A percentile compares a stretch with the other conserved stretches of the same genome.
phyloP scores from a whole-genome alignment of 2,888 invertebrate species.

The Torymus auratus region DNA sequence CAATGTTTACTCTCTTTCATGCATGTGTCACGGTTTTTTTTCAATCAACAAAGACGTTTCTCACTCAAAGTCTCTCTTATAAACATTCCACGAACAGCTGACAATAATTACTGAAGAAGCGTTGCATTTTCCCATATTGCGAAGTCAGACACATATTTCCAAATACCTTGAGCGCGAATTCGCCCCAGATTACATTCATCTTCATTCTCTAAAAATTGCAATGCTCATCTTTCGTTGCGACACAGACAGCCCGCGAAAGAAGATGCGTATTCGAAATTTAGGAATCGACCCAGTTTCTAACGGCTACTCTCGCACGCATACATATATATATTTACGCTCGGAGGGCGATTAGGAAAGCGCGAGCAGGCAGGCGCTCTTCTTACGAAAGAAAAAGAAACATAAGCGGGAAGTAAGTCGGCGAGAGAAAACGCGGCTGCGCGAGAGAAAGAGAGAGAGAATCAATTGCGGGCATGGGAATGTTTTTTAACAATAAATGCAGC shows the following conservation, averaged over 20 bases:
- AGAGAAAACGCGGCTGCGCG: not conserved
- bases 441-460: conserved; percentile 36
- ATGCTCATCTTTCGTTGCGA: too few species aligned
- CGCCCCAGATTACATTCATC: too few species aligned
- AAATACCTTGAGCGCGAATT: too few species aligned
- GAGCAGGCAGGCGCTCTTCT: conserved; percentile 8
- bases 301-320: not conserved
- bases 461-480: conserved; percentile 49
- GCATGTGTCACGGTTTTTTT: too few species aligned
- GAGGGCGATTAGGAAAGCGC: conserved; percentile 48
- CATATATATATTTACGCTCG: not conserved
- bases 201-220: too few species aligned
- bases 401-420: not conserved
- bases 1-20: too few species aligned
- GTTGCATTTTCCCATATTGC: too few species aligned
- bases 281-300: conserved; percentile 39
- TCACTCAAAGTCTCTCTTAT: too few species aligned
- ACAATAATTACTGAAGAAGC: too few species aligned
- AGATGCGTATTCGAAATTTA: not conserved
- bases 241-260: not conserved
- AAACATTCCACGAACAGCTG: too few species aligned
- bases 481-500: conserved; percentile 54
- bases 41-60: too few species aligned
- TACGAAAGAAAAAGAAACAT: conserved; percentile 36
- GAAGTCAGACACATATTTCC: too few species aligned